phyloP scores from a whole-genome alignment of 1,140 invertebrate species.

The Eupeodes corollae region DNA sequence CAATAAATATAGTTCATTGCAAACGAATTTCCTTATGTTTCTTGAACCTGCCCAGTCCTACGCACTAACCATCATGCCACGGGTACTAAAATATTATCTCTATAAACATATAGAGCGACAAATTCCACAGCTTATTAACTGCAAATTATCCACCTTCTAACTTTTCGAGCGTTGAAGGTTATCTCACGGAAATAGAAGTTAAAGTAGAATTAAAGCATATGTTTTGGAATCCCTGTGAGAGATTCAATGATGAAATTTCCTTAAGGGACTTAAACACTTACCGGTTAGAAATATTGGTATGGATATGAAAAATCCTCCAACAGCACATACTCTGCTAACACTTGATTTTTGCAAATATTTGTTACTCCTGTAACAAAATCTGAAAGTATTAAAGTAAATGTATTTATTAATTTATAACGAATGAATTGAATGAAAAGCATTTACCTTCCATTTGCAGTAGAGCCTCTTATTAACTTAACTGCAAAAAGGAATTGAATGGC shows the following conservation, averaged over 20 bases:
- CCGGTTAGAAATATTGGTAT: conserved; percentile 87
- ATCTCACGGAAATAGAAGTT: neutral
- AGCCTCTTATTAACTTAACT: conserved; percentile 76
- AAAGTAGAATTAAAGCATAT: neutral
- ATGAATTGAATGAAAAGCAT: neutral
- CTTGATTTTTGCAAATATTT: conserved; percentile 86
- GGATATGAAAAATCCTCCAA: conserved; percentile 85
- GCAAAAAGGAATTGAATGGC: conserved; percentile 89
- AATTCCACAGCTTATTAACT: too few species aligned
- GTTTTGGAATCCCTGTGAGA: too few species aligned
- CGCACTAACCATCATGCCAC: too few species aligned
- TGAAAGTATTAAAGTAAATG: too few species aligned
- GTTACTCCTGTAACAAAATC: conserved; percentile 57
- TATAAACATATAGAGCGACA: too few species aligned
- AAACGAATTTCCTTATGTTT: too few species aligned
- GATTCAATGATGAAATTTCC: too few species aligned
- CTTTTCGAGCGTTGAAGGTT: too few species aligned
- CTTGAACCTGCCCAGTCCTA: too few species aligned
- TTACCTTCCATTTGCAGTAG: conserved; percentile 42
- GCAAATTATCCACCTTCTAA: too few species aligned
- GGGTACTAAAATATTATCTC: too few species aligned
- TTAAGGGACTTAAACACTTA: conserved; percentile 41
- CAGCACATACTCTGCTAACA: conserved; percentile 77
- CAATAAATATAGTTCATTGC: too few species aligned
- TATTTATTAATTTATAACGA: neutral